Percentiles rank a stretch among this genome's conserved stretches.
Evolutionary conservation across 2,113 vertebrate species (phyloP).

Genomic region (Cyanoramphus novaezelandiae): DNA sequence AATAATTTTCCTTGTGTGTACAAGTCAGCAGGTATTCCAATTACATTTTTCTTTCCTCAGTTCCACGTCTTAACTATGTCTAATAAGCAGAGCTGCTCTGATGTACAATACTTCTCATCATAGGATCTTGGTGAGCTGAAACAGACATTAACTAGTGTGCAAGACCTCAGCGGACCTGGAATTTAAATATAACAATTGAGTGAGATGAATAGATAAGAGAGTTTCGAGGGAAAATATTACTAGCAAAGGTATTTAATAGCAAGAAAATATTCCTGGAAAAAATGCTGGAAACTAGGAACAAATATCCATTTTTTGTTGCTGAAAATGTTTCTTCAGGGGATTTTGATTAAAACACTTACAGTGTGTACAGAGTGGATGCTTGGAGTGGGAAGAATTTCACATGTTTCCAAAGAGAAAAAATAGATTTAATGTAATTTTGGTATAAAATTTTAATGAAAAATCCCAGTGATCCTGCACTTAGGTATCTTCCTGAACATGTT

Average conservation of each 20-base stretch:
- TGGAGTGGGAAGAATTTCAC: not conserved
- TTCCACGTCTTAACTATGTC: not conserved
- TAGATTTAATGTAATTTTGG: not conserved
- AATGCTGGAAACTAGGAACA: not conserved
- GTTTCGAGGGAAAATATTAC: not conserved
- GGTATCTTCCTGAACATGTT: not conserved
- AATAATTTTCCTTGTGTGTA: not conserved
- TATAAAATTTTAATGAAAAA: not conserved
- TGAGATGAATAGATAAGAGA: not conserved
- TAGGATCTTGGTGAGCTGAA: not conserved
- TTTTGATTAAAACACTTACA: not conserved
- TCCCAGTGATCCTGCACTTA: not conserved
- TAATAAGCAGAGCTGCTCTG: not conserved
- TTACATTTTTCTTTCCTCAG: not conserved
- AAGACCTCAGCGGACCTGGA: not conserved
- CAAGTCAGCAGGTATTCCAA: not conserved
- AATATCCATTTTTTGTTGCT: rapidly evolving
- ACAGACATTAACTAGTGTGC: not conserved
- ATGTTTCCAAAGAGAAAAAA: not conserved
- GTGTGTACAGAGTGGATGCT: not conserved
- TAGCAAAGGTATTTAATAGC: not conserved
- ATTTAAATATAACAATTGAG: not conserved
- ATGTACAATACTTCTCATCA: not conserved
- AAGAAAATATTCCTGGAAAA: not conserved
- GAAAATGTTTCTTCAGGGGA: rapidly evolving